Percentiles rank a stretch among this genome's conserved stretches.
phyloP scores from a whole-genome alignment of 2,888 invertebrate genomes.

The Pseudolycoriella hygida region DNA sequence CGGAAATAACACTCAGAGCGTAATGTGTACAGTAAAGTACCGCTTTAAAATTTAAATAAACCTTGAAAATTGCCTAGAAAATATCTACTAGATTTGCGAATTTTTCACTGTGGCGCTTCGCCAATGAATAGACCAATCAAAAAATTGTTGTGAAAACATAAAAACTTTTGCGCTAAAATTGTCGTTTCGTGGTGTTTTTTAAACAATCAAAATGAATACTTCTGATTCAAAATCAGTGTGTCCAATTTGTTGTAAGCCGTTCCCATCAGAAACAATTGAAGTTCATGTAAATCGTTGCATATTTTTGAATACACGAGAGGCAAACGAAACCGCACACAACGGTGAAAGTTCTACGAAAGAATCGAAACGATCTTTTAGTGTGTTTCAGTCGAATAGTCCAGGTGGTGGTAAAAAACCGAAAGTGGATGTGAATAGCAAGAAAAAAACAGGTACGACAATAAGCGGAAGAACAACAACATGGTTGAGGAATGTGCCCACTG shows the following conservation, averaged over 20 bases:
- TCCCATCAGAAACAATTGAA: slow-evolving; percentile 35
- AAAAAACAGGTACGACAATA: neutral
- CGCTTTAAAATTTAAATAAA: too few relatives aligned
- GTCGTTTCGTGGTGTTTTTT: too few relatives aligned
- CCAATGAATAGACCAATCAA: too few relatives aligned
- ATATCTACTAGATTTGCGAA: too few relatives aligned
- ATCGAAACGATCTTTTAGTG: slow-evolving; percentile 4
- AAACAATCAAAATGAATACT: neutral
- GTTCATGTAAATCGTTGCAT: slow-evolving; percentile 51
- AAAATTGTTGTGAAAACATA: too few relatives aligned
- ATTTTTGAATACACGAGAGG: slow-evolving; percentile 36
- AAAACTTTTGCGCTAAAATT: too few relatives aligned
- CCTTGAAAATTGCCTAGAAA: too few relatives aligned
- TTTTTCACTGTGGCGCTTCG: too few relatives aligned
- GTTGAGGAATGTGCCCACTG: neutral
- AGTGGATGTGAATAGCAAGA: slow-evolving; percentile 3
- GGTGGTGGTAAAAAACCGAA: slow-evolving; percentile 10
- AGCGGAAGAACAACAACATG: neutral
- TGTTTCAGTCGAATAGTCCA: slow-evolving; percentile 4
- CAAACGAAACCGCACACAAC: slow-evolving; percentile 13
- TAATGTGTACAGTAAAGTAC: too few relatives aligned
- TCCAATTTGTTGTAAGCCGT: slow-evolving; percentile 44
- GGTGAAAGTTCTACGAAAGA: neutral
- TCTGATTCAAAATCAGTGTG: slow-evolving; percentile 24
- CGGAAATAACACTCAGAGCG: too few relatives aligned